phyloP scores from a whole-genome alignment of 2,113 vertebrate species.

The Synodontis membranacea region DNA sequence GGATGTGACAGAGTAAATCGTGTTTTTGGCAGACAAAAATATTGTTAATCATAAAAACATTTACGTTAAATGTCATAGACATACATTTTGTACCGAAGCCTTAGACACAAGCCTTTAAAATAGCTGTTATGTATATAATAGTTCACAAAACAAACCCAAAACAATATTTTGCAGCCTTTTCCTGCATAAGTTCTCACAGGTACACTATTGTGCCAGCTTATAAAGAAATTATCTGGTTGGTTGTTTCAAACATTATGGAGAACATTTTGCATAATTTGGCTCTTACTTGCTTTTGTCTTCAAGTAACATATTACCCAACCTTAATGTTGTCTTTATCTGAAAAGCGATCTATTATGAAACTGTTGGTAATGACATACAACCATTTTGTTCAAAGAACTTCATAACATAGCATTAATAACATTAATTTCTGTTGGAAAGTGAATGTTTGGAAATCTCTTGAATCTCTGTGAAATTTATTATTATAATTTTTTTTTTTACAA shows the following conservation, averaged over 20 bases:
- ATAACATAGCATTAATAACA: too few species aligned
- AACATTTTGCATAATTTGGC: background rate
- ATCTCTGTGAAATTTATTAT: too few species aligned
- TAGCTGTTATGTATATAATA: background rate
- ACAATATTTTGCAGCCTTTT: background rate
- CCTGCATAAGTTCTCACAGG: background rate
- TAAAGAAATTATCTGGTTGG: background rate
- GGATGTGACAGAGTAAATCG: background rate
- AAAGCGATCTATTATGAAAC: background rate
- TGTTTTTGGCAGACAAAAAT: background rate
- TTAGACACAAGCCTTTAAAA: background rate
- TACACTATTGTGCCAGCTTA: background rate
- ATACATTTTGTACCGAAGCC: background rate
- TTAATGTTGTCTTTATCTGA: background rate
- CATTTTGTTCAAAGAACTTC: too few species aligned
- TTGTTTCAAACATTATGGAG: background rate
- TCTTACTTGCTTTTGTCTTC: background rate
- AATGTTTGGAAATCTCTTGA: background rate
- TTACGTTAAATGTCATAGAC: background rate
- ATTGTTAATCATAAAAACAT: background rate
- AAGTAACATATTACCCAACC: background rate
- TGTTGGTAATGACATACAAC: background rate
- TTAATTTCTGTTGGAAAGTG: too few species aligned
- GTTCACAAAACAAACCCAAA: background rate
- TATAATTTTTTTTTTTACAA: background rate